A percentile compares a stretch with the other conserved stretches of the same genome.
Evolutionary conservation across 2,888 invertebrate genomes (phyloP).

Genomic region (Hypomecis atomaria): DNA sequence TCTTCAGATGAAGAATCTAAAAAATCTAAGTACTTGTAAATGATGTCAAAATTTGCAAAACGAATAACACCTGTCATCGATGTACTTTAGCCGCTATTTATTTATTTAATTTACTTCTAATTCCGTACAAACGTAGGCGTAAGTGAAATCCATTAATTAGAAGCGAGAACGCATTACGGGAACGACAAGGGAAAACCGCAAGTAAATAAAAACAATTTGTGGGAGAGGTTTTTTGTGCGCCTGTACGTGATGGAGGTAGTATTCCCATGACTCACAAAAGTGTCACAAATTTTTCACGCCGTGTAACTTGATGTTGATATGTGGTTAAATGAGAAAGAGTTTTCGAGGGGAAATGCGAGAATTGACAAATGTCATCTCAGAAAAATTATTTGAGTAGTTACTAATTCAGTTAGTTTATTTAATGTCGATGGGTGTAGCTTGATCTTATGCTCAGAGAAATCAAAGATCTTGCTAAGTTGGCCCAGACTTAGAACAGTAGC

Average conservation of each 20-base stretch:
- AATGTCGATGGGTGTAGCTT: too few relatives aligned
- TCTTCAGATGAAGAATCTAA: too few relatives aligned
- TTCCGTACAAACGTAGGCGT: neutral
- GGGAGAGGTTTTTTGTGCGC: slow-evolving; percentile 19
- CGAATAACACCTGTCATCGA: neutral
- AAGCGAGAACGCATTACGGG: slow-evolving; percentile 13
- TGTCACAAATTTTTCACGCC: slow-evolving; percentile 17
- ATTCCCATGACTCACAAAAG: slow-evolving; percentile 21
- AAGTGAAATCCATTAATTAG: slow-evolving; percentile 25
- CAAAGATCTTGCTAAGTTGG: too few relatives aligned
- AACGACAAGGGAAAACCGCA: slow-evolving; percentile 19
- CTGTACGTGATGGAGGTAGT: slow-evolving; percentile 25
- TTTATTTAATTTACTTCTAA: slow-evolving; percentile 2
- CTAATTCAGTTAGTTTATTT: too few relatives aligned
- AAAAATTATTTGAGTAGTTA: too few relatives aligned
- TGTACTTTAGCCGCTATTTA: too few relatives aligned
- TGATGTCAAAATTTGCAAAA: neutral
- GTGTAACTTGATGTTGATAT: slow-evolving; percentile 13
- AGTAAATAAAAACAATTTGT: slow-evolving; percentile 29
- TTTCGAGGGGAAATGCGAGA: neutral
- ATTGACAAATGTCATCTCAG: neutral
- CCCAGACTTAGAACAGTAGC: too few relatives aligned
- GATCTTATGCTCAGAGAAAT: too few relatives aligned
- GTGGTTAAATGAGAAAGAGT: slow-evolving; percentile 2
- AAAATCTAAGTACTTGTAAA: too few relatives aligned